Evolutionary conservation across 2,888 invertebrate species (phyloP), one percentile per base, ranked within the genome.

Genomic region (Ditula angustiorana): DNA sequence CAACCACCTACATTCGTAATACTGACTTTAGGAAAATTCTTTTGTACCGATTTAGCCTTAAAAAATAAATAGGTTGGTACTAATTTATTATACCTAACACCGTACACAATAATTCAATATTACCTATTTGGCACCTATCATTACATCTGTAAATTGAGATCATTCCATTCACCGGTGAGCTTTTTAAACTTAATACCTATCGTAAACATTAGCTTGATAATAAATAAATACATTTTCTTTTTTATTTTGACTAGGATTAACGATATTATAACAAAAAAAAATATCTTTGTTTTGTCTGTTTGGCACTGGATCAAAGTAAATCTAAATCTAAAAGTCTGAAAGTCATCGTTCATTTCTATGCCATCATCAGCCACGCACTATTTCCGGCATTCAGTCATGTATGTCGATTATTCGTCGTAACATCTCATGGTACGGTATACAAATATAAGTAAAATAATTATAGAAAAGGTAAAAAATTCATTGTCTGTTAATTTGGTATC

Each of bases 101-200:
- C 33, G 19, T 63, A 63, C 57, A 44, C 33, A 30, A 56, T 24
- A 57, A 58, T 52, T 26, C 8, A 58, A 24, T 50, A 58, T 33
- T 30, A 50, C 33, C 44, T 58, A 52, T 30, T 63, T 63, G 63
- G 63, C 63, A 63, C 63, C 33, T 63, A 63, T 52, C 44, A 19
- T 57, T 50, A 58, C 33, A 63, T 52, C 21, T 46, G 44, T 57
- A 58, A 52, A 63, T 58, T 63, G 63, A 63, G 63, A 63, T 63
- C 63, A 58, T 63, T 58, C 24, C 8, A 37, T 35, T 53, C 44
- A 28, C 63, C 44, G 41, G 28, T 63, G 63, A 63, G 52, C 63
- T 57, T 56, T 49, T 49, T 16, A 41, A 33, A 52, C 44, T 41
- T 57, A 57, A 10, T 21, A 13, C 52, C 46, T 44, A 50, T 8